These are phyloP conservation scores for Tanaodytes sp. DNA, from an alignment of 2,888 invertebrate species.

Conservation along the genomic window DNA sequence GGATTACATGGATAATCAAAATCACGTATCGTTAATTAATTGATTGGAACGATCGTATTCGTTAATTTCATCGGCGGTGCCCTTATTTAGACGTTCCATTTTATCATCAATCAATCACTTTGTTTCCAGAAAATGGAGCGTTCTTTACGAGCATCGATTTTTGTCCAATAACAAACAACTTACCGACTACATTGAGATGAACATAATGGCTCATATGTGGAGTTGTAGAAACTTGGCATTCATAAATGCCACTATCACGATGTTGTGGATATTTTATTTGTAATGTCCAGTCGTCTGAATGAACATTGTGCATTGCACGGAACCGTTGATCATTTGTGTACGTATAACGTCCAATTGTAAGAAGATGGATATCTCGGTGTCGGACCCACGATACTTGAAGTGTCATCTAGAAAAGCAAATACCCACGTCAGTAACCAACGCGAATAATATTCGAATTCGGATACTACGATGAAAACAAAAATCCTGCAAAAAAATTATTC, in stretches of 20 bases:
- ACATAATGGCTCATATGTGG: conserved; percentile 94
- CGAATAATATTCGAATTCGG: too few relatives aligned
- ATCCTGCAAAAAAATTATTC: too few relatives aligned
- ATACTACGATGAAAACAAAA: too few relatives aligned
- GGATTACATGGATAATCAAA: too few relatives aligned
- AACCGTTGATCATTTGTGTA: conserved; percentile 94
- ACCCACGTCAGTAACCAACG: conserved; percentile 17
- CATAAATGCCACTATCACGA: conserved; percentile 91
- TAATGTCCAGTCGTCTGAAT: conserved; percentile 92
- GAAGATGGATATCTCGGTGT: conserved; percentile 90
- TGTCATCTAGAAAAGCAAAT: conserved; percentile 74
- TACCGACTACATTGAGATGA: conserved; percentile 91
- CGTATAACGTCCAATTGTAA: conserved; percentile 91
- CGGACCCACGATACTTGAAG: conserved; percentile 94
- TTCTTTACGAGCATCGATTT: too few relatives aligned
- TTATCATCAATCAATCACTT: neutral
- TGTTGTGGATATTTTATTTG: conserved; percentile 93
- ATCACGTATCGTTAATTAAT: too few relatives aligned
- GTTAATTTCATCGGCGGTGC: conserved; percentile 5
- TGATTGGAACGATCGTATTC: too few relatives aligned
- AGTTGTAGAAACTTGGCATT: conserved; percentile 94
- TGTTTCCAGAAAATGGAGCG: neutral
- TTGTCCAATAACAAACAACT: conserved; percentile 69
- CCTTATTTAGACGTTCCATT: neutral
- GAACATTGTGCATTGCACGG: conserved; percentile 87